These are phyloP conservation scores for Rhinoptilus africanus DNA, from an alignment of 2,113 vertebrate genomes.

Conservation along the genomic window DNA sequence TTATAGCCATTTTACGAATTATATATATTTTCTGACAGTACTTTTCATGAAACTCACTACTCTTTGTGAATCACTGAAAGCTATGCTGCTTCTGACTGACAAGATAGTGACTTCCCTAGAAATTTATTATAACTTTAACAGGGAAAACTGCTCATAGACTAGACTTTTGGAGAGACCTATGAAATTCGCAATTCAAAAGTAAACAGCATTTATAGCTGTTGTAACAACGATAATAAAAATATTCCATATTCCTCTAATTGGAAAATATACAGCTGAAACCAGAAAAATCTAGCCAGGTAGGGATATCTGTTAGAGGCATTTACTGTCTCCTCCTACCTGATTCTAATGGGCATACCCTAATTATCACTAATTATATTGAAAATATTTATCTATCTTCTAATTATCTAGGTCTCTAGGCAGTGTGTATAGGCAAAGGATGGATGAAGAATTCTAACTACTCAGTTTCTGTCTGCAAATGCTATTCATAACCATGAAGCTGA, in stretches of 20 bases:
- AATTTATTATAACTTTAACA: neutral
- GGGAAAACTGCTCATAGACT: neutral
- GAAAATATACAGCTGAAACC: neutral
- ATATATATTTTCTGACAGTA: neutral
- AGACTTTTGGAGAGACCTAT: neutral
- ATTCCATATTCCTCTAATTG: neutral
- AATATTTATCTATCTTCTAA: constrained; percentile 9
- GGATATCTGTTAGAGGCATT: neutral
- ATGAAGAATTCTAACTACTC: neutral
- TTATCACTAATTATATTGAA: neutral
- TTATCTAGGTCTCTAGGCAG: neutral
- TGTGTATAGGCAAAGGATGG: neutral
- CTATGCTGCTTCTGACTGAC: neutral
- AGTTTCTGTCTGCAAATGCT: neutral
- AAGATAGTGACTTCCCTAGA: neutral
- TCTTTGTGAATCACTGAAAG: neutral
- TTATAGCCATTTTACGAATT: neutral
- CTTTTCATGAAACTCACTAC: neutral
- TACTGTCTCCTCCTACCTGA: neutral
- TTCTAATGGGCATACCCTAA: neutral
- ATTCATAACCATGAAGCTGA: neutral
- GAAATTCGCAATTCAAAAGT: neutral
- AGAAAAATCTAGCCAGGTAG: neutral
- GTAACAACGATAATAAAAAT: neutral
- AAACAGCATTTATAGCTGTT: neutral